These are phyloP conservation scores for Thrips palmi DNA, from an alignment of 1,140 invertebrate genomes.

Conservation along the genomic window DNA sequence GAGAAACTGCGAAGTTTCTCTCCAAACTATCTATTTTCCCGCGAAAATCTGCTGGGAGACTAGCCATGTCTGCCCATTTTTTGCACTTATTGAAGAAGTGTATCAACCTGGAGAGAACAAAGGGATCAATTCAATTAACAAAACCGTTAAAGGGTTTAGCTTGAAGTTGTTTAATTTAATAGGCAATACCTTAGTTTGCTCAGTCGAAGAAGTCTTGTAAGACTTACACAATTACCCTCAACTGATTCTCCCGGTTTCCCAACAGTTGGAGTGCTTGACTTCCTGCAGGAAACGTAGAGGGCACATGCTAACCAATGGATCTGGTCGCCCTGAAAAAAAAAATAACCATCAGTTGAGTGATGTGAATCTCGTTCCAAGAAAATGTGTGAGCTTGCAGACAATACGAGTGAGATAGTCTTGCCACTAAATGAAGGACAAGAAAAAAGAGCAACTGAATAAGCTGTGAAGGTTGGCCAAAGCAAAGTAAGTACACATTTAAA, in stretches of 20 bases:
- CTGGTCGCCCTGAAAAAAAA: slow-evolving; percentile 57
- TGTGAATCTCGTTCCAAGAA: too few relatives aligned
- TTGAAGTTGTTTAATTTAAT: too few relatives aligned
- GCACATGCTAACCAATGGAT: slow-evolving; percentile 91
- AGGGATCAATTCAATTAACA: too few relatives aligned
- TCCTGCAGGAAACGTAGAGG: slow-evolving; percentile 76
- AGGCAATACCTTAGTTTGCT: slow-evolving; percentile 84
- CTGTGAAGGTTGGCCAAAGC: too few relatives aligned
- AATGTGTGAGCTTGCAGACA: too few relatives aligned
- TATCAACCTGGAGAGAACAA: slow-evolving; percentile 53
- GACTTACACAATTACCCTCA: slow-evolving; percentile 80
- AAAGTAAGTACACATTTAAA: too few relatives aligned
- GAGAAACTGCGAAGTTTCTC: slow-evolving; percentile 85
- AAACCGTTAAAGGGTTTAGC: too few relatives aligned
- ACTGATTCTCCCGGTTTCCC: slow-evolving; percentile 43
- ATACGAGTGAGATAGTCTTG: too few relatives aligned
- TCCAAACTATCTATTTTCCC: slow-evolving; percentile 73
- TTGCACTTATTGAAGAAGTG: slow-evolving; percentile 94
- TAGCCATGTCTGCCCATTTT: slow-evolving; percentile 90
- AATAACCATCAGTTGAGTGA: slow-evolving; percentile 7
- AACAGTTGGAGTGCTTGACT: slow-evolving; percentile 61
- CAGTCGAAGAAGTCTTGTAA: slow-evolving; percentile 69
- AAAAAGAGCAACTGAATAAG: too few relatives aligned
- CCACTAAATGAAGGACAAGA: too few relatives aligned
- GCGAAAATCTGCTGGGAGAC: slow-evolving; percentile 64